Base-by-base conservation (phyloP, 2,888 invertebrate genomes). In the Strigamia maritima region DNA sequence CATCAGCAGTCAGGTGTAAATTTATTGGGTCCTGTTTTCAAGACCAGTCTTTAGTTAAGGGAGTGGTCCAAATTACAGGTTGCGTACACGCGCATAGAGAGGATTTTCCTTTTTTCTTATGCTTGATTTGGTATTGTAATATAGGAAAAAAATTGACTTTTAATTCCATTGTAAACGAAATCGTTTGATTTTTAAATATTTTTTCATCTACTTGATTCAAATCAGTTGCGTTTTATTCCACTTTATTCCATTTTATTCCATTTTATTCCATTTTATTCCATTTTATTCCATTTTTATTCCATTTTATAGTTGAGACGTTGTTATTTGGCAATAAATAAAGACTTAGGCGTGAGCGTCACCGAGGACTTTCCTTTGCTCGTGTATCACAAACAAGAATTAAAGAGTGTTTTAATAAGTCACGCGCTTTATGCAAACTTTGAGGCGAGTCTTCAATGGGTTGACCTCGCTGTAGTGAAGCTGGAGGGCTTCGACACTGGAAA, bases 381-480 rank as follows among this genome's bases (percentile, higher is more conserved):
- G 70, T 70, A 70, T 70, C 70, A 70, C 70, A 70, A 70, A 70
- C 70, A 70, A 70, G 70, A 70, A 70, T 70, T 70, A 70, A 70
- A 70, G 70, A 70, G 28, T 70, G 70, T 70, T 70, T 70, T 70
- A 70, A 70, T 70, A 70, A 26, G 70, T 70, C 70, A 70, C 70
- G 70, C 70, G 70, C 70, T 70, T 70, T 70, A 70, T 70, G 70
- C 70, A 70, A 70, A 70, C 70, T 70, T 24, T 70, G 70, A 70
- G 70, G 70, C 70, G 70, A 70, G 70, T 70, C 70, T 70, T 70
- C 70, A 70, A 70, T 70, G 70, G 70, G 70, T 70, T 70, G 70
- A 70, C 70, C 70, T 70, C 70, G 70, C 28, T 28, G 28, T 28
- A 70, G 26, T 28, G 70, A 26, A 70, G 70, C 28, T 54, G 70